These are phyloP conservation scores for Ectemnius lituratus DNA, from an alignment of 2,888 invertebrate genomes.

Conservation along the genomic window DNA sequence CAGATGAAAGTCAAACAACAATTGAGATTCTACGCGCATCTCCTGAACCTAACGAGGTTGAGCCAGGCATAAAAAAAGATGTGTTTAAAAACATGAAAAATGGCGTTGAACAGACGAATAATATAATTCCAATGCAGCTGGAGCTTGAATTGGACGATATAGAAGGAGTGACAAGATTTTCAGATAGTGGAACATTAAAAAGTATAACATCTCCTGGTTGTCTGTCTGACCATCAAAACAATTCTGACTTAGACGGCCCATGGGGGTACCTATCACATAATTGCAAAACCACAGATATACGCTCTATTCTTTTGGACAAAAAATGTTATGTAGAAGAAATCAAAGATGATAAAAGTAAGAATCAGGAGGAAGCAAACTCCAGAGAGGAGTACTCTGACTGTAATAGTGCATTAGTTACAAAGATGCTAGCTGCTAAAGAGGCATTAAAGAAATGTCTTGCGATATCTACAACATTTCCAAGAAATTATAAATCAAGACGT, in stretches of 20 bases:
- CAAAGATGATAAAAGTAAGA: too few species aligned
- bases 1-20: constrained; percentile 74
- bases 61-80: constrained; percentile 63
- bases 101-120: too few species aligned
- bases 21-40: constrained; percentile 73
- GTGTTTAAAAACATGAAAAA: constrained; percentile 33
- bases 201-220: too few species aligned
- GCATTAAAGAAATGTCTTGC: constrained; percentile 69
- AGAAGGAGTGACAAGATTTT: constrained; percentile 48
- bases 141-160: constrained; percentile 72
- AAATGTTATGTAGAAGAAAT: too few species aligned
- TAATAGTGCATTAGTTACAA: constrained; percentile 70
- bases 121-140: constrained; percentile 67
- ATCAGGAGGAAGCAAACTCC: background rate
- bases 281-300: background rate
- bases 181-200: background rate
- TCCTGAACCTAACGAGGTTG: constrained; percentile 45
- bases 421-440: constrained; percentile 75
- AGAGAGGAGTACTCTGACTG: constrained; percentile 47
- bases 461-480: constrained; percentile 54
- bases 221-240: background rate
- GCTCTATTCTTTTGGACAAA: background rate
- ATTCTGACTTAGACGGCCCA: background rate
- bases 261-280: background rate
- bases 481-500: constrained; percentile 51